A percentile compares a stretch with the other conserved stretches of the same genome.
phyloP scores from a whole-genome alignment of 2,797 vertebrate species.

The Coilia nasus region DNA sequence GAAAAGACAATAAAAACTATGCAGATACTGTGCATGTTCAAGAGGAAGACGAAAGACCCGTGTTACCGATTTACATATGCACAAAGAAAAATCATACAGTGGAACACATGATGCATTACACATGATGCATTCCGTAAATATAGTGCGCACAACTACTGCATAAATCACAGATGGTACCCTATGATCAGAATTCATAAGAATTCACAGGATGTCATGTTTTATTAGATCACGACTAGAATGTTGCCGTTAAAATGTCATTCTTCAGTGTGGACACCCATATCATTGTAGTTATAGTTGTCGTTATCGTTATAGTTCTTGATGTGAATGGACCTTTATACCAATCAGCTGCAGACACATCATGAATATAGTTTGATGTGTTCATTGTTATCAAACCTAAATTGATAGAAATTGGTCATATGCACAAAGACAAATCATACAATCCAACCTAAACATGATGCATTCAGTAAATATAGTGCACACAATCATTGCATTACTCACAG shows the following conservation, averaged over 20 bases:
- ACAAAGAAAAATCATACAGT: neutral
- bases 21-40: neutral
- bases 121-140: neutral
- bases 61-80: neutral
- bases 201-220: too few species aligned
- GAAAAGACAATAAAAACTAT: neutral
- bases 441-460: too few species aligned
- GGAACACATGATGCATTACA: neutral
- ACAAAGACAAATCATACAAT: too few species aligned
- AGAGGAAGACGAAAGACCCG: neutral
- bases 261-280: too few species aligned
- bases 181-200: neutral
- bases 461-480: too few species aligned
- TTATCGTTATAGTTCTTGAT: too few species aligned
- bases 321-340: too few species aligned
- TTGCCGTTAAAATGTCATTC: too few species aligned
- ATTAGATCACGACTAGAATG: too few species aligned
- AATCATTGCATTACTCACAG: too few species aligned
- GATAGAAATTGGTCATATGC: neutral
- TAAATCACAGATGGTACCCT: neutral
- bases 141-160: neutral
- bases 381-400: neutral
- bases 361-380: neutral
- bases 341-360: too few species aligned
- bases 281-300: too few species aligned